These are phyloP conservation scores for Brachystomella parvula DNA, from an alignment of 1,140 invertebrate genomes.

Conservation along the genomic window DNA sequence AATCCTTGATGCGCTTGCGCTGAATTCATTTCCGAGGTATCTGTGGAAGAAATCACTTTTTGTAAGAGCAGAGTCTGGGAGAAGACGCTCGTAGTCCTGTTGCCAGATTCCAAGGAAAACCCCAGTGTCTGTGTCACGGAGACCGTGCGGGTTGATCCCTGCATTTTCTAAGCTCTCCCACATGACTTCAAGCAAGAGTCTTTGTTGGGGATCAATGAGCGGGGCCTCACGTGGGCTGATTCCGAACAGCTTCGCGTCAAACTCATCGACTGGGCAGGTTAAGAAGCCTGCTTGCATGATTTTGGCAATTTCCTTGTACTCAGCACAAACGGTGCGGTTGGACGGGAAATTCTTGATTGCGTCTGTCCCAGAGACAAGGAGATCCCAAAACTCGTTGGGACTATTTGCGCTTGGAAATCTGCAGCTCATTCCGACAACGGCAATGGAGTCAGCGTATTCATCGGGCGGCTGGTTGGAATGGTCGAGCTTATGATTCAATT, in stretches of 20 bases:
- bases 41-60: constrained; percentile 3
- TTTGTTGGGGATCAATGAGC: constrained; percentile 54
- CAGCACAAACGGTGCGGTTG: background rate
- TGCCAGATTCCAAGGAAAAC: constrained; percentile 47
- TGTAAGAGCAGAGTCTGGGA: background rate
- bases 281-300: background rate
- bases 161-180: constrained; percentile 56
- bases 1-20: constrained; percentile 14
- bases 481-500: no score
- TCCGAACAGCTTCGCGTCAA: constrained; percentile 50
- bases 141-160: constrained; percentile 42
- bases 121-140: constrained; percentile 47
- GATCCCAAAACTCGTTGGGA: constrained; percentile 8
- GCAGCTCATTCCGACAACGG: constrained; percentile 15
- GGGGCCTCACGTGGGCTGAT: constrained; percentile 50
- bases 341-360: background rate
- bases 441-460: constrained; percentile 6
- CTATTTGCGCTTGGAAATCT: constrained; percentile 14
- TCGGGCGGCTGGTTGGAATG: no score
- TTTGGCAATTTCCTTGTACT: background rate
- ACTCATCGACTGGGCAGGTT: constrained; percentile 35
- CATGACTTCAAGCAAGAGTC: constrained; percentile 52
- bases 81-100: constrained; percentile 3
- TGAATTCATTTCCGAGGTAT: constrained; percentile 28
- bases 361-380: background rate